Evolutionary conservation across 2,797 vertebrate genomes (phyloP).

Genomic region (Scolopax bukidnonensis): DNA sequence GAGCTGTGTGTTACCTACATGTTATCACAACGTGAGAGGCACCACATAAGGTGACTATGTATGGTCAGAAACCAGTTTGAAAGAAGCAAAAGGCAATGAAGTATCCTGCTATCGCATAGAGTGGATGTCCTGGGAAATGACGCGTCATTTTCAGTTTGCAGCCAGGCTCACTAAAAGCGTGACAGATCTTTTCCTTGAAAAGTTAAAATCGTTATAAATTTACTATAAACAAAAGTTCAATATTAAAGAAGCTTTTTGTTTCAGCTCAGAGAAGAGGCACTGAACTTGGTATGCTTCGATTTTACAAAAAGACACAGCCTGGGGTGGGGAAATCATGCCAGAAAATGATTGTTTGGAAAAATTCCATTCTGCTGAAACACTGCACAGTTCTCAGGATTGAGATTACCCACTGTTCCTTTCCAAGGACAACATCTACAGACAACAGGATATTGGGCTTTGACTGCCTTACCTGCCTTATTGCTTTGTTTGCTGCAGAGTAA

Average conservation of each 20-base stretch:
- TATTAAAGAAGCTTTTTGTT: not conserved
- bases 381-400: not conserved
- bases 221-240: not conserved
- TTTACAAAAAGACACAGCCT: not conserved
- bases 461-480: slow-evolving; percentile 87
- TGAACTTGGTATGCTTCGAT: not conserved
- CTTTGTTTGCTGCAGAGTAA: slow-evolving; percentile 90
- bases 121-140: not conserved
- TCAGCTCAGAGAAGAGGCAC: not conserved
- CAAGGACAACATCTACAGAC: not conserved
- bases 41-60: not conserved
- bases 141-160: not conserved
- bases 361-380: not conserved
- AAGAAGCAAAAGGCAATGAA: not conserved
- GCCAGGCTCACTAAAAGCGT: not conserved
- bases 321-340: fast-evolving
- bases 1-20: fast-evolving
- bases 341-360: not conserved
- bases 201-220: not conserved
- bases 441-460: not conserved
- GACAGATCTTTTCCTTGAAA: not conserved
- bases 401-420: not conserved
- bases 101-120: fast-evolving
- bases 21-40: not conserved
- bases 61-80: not conserved